Base-by-base conservation (phyloP, 2,888 invertebrate genomes). In the Nebria salina region DNA sequence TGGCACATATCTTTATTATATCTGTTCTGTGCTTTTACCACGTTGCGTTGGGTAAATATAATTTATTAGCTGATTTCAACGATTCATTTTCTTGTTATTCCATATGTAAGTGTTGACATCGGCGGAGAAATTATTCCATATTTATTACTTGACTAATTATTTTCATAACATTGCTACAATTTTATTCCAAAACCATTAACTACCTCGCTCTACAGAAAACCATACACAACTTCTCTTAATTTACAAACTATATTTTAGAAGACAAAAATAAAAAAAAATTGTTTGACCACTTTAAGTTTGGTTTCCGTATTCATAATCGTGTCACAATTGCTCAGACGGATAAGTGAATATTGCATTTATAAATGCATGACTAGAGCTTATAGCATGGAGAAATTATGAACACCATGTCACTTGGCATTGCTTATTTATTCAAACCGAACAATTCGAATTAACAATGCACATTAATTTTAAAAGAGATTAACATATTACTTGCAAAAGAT, bases 381-480 rank as follows among this genome's bases (percentile, higher is more conserved):
- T 4, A 11, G 54, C 54, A 11, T 1, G 54, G 54, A 54, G 54
- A 54, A 54, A 54, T 11, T 54, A 54, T 54, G 54, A 54, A 54
- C 54, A 13, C 13, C 54, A 54, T 54, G 11, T 54, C 54, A 54
- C 11, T 54, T 54, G 54, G 54, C 54, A 54, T 54, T 8, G 70
- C 76, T 64, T 76, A 76, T 76, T 76, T 64, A 81, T 76, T 42
- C 75, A 72, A 42, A 65, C 70, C 42, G 41, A 20, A 75, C 64
- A 54, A 72, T 64, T 81, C 72, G 72, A 81, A 81, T 81, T 75
- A 81, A 81, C 81, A 81, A 76, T 81, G 81, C 72, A 81, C 81
- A 81, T 81, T 81, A 81, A 81, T 81, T 81, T 81, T 75, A 81
- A 81, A 70, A 13, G 13, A 72, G 26, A 81, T 81, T 81, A 81